Evolutionary conservation across 2,113 vertebrate genomes (phyloP), one percentile per base, ranked within the genome.

Genomic region (Prolemur simus): DNA sequence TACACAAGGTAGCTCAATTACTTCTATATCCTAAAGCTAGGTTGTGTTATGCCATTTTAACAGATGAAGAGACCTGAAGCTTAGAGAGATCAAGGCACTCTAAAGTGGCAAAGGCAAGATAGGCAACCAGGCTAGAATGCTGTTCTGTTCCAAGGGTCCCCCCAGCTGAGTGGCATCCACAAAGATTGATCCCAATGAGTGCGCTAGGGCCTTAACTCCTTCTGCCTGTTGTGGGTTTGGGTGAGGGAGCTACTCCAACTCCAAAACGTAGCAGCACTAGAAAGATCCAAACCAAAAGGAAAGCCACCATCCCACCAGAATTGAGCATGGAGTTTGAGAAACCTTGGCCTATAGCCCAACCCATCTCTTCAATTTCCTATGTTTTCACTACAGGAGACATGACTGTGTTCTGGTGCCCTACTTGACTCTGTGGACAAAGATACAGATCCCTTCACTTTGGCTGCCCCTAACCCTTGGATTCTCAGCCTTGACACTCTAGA

Each of bases 71-170:
- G 76, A 90, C 49, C 63, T 15, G 21, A 84, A 54, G 8, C 58
- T 90, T 42, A 91, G 32, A 76, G 77, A 60, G 39, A 94, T 82
- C 23, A 83, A 92, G 76, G 58, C 7, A 85, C 17, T 58, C 39
- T 56, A 82, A 94, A 71, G 37, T 66, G n/a, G 69, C 87, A 95
- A 96, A 91, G 66, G 81, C 18, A 91, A 69, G 18, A 81, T 0
- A 93, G 45, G 37, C 95, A 96, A 91, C 23, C 49, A 95, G 68
- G 29, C 21, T 56, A 64, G 42, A 90, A 86, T 8, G 74, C 20
- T 83, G 64, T 90, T 34, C 63, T 77, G 25, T 58, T 66, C 37
- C 69, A 71, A 81, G 25, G 83, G 77, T n/a, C 20, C 8, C 18
- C 29, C 34, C 42, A 27, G 60, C 29, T 86, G 27, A 64, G 49